These are phyloP conservation scores for Phataginus tetradactyla DNA, from an alignment of 2,797 vertebrate species.

Conservation along the genomic window DNA sequence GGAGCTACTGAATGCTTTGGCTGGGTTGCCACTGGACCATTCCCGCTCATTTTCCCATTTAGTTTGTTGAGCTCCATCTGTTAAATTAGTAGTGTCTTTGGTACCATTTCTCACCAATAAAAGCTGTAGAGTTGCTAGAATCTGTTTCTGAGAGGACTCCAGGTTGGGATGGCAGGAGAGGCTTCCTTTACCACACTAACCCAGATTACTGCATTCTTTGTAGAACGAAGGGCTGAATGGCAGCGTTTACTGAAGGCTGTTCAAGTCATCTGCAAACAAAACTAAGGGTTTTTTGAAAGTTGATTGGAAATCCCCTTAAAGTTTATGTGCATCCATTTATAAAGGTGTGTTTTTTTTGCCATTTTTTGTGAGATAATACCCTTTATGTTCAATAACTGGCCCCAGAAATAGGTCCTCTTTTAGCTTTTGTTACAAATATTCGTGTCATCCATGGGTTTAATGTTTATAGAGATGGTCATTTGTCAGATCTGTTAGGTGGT, in stretches of 20 bases:
- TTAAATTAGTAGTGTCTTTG: background rate
- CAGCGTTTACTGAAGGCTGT: background rate
- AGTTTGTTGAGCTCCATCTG: background rate
- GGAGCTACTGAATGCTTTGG: background rate
- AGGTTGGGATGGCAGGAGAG: background rate
- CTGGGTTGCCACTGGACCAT: background rate
- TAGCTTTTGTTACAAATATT: background rate
- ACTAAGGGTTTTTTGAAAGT: slow-evolving; percentile 25
- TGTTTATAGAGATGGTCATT: background rate
- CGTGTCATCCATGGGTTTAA: background rate
- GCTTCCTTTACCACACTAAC: slow-evolving; percentile 45
- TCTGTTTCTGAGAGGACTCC: background rate
- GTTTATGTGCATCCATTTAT: background rate
- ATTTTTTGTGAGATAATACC: background rate
- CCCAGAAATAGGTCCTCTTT: background rate
- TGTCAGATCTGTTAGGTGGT: slow-evolving; percentile 49
- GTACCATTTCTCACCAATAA: background rate
- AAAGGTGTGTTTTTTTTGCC: background rate
- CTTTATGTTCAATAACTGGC: background rate
- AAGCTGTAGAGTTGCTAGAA: background rate
- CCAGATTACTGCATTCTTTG: slow-evolving; percentile 57
- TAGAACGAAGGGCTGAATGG: slow-evolving; percentile 15
- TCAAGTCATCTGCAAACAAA: slow-evolving; percentile 48
- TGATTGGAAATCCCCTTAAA: background rate
- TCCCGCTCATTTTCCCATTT: background rate